Evolutionary conservation across 2,113 vertebrate species (phyloP).

Genomic region (Cyprinus carpio): DNA sequence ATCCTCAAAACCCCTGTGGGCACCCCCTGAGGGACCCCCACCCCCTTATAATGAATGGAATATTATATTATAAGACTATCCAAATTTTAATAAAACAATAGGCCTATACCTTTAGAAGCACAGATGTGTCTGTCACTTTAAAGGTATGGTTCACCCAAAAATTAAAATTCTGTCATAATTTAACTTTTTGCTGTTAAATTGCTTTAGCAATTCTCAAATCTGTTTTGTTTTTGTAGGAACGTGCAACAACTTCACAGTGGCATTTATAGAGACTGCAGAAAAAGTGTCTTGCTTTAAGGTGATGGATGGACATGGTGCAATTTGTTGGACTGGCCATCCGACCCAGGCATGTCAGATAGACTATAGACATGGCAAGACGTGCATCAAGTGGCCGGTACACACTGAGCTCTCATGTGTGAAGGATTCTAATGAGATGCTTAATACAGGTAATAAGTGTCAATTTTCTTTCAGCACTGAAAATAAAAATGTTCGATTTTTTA

Average conservation of each 20-base stretch:
- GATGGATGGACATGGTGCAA: neutral
- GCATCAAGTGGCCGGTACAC: constrained; percentile 34
- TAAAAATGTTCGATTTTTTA: neutral
- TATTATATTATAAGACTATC: no score
- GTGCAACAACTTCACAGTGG: constrained; percentile 27
- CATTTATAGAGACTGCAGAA: neutral
- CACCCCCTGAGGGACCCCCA: no score
- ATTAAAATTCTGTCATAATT: no score
- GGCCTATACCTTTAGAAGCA: no score
- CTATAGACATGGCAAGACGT: neutral
- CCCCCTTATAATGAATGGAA: no score
- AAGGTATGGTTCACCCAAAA: no score
- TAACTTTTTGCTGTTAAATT: no score
- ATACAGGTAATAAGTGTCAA: neutral
- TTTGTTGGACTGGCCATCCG: accelerated
- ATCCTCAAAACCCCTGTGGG: no score
- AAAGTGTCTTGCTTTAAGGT: neutral
- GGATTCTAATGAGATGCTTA: neutral
- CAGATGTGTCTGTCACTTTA: no score
- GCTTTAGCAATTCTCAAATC: neutral
- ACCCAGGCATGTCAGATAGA: neutral
- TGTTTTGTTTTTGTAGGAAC: neutral
- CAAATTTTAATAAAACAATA: no score
- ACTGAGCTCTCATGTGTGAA: neutral
- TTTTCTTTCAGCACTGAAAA: neutral